Conservation (phyloP, 2,113 vertebrate genomes). For the Vidua macroura region DNA sequence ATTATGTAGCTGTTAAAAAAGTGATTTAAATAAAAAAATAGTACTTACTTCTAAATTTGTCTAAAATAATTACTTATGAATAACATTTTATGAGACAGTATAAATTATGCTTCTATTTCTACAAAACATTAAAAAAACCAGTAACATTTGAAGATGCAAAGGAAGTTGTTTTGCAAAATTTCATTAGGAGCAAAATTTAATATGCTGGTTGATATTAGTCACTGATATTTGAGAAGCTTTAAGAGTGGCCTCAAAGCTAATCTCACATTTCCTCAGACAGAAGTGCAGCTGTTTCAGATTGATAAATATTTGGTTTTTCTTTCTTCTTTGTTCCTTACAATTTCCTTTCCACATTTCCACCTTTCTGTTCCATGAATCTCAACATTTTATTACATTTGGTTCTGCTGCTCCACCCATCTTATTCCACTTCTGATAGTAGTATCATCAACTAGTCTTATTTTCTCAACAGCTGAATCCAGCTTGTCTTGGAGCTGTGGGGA, state of each 20-base stretch:
- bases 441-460: background rate
- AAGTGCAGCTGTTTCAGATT: background rate
- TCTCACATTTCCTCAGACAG: background rate
- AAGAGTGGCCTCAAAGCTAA: background rate
- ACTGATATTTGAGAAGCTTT: background rate
- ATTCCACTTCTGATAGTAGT: background rate
- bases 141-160: background rate
- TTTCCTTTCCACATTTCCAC: background rate
- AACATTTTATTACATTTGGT: background rate
- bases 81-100: background rate
- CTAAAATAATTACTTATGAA: background rate
- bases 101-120: background rate
- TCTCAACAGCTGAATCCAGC: background rate
- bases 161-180: background rate
- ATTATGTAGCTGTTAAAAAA: background rate
- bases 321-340: background rate
- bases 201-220: background rate
- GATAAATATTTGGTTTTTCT: background rate
- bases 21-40: background rate
- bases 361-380: background rate
- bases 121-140: fast-evolving
- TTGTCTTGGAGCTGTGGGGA: background rate
- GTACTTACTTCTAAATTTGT: background rate
- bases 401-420: background rate
- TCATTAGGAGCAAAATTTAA: background rate